phyloP scores from a whole-genome alignment of 2,113 vertebrate genomes.

The Coregonus clupeaformis region DNA sequence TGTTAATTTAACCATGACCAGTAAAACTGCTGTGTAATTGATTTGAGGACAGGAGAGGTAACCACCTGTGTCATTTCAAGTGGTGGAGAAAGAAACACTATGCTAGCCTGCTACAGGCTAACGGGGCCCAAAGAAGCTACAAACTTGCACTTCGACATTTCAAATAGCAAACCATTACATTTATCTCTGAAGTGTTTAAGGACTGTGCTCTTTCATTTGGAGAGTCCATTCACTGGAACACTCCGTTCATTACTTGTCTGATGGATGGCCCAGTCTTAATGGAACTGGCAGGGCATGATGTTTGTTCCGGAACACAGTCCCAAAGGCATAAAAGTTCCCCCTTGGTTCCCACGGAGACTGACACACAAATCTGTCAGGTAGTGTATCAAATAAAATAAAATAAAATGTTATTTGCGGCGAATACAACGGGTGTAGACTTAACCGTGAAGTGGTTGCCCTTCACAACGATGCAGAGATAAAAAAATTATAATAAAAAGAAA shows the following conservation, averaged over 20 bases:
- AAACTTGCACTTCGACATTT: too few relatives aligned
- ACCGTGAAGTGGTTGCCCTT: too few relatives aligned
- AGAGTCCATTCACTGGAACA: slow-evolving; percentile 29
- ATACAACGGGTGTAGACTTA: too few relatives aligned
- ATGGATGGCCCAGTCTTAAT: slow-evolving; percentile 35
- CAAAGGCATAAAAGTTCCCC: slow-evolving; percentile 34
- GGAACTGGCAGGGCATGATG: slow-evolving; percentile 42
- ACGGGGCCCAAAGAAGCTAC: too few relatives aligned
- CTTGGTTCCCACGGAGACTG: slow-evolving; percentile 54
- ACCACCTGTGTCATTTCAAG: not conserved
- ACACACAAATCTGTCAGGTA: slow-evolving; percentile 54
- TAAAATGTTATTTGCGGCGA: not conserved
- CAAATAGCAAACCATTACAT: too few relatives aligned
- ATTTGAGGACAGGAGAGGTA: too few relatives aligned
- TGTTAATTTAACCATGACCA: too few relatives aligned
- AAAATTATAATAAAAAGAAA: too few relatives aligned
- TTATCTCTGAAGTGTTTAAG: too few relatives aligned
- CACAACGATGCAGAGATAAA: too few relatives aligned
- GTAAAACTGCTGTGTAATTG: too few relatives aligned
- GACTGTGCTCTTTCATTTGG: not conserved
- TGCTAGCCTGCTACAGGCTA: slow-evolving; percentile 4
- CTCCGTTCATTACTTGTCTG: slow-evolving; percentile 13
- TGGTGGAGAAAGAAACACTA: not conserved
- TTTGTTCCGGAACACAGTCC: slow-evolving; percentile 46
- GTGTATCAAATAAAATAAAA: slow-evolving; percentile 41